Percentiles rank a stretch among this genome's conserved stretches.
Evolutionary conservation across 2,797 vertebrate genomes (phyloP).

Genomic region (Botia kubotai): DNA sequence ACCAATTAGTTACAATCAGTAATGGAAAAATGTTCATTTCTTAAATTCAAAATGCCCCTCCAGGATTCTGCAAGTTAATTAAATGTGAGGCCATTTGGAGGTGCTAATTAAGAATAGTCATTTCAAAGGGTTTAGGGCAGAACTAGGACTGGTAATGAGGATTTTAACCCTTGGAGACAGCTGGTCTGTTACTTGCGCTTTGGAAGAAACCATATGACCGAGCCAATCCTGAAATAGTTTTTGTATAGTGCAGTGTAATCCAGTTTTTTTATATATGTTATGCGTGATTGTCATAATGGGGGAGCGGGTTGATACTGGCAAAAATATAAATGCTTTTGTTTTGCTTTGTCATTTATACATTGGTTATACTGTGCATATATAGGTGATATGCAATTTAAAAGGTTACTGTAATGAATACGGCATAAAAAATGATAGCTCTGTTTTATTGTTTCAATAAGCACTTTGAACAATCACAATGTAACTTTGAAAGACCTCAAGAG

Average conservation of each 20-base stretch:
- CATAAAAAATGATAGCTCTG: not conserved
- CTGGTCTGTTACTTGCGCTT: constrained; percentile 38
- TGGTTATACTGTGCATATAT: not conserved
- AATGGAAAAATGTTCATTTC: constrained; percentile 77
- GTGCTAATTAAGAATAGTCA: constrained; percentile 76
- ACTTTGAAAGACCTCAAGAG: constrained; percentile 27
- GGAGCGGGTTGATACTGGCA: not conserved
- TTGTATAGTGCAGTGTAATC: not conserved
- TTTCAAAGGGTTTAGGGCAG: constrained; percentile 75
- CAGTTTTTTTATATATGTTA: not conserved
- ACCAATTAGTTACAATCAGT: constrained; percentile 78
- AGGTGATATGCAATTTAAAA: not conserved
- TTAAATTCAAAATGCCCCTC: constrained; percentile 75
- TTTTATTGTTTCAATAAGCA: not conserved
- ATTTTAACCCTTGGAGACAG: constrained; percentile 76
- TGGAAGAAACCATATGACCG: constrained; percentile 7
- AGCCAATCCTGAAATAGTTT: constrained; percentile 10
- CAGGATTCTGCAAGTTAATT: constrained; percentile 79
- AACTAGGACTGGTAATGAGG: constrained; percentile 75
- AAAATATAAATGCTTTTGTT: not conserved
- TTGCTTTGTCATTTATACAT: not conserved
- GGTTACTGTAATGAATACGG: not conserved
- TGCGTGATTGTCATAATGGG: not conserved
- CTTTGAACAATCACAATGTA: not conserved
- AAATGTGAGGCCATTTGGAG: constrained; percentile 74